A percentile compares a stretch with the other conserved stretches of the same genome.
phyloP scores from a whole-genome alignment of 2,113 vertebrate species.

The Astur gentilis region DNA sequence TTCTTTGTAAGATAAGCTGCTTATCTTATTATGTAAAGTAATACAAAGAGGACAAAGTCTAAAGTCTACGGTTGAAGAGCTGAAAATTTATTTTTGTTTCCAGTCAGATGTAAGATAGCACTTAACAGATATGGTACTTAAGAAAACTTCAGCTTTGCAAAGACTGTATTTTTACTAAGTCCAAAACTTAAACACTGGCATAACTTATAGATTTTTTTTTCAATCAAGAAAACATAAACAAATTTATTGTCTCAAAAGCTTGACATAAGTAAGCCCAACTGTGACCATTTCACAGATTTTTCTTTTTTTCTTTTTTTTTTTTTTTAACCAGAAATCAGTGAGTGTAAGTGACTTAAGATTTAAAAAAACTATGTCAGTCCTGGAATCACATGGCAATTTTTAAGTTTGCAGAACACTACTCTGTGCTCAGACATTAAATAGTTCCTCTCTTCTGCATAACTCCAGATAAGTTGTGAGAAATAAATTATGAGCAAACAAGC shows the following conservation, averaged over 20 bases:
- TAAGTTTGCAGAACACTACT: background rate
- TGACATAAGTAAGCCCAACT: background rate
- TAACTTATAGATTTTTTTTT: background rate
- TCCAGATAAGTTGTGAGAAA: background rate
- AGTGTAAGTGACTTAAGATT: background rate
- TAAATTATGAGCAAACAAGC: background rate
- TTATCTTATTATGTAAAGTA: background rate
- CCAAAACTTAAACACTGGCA: background rate
- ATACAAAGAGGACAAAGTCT: conserved; percentile 6
- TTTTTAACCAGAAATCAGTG: background rate
- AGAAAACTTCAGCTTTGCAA: background rate
- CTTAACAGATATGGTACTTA: background rate
- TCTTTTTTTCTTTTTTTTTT: background rate
- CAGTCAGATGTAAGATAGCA: background rate
- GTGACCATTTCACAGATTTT: background rate
- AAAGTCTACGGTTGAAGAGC: background rate
- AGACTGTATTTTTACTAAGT: background rate
- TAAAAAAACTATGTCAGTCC: background rate
- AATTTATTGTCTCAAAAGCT: background rate
- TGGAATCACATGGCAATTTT: background rate
- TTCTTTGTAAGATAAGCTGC: background rate
- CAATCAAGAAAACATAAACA: background rate
- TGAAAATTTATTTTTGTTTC: conserved; percentile 6
- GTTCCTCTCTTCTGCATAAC: background rate
- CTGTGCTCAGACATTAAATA: background rate